Evolutionary conservation across 1,140 invertebrate genomes (phyloP), one percentile per base, ranked within the genome.

Genomic region (Ectropis grisescens): DNA sequence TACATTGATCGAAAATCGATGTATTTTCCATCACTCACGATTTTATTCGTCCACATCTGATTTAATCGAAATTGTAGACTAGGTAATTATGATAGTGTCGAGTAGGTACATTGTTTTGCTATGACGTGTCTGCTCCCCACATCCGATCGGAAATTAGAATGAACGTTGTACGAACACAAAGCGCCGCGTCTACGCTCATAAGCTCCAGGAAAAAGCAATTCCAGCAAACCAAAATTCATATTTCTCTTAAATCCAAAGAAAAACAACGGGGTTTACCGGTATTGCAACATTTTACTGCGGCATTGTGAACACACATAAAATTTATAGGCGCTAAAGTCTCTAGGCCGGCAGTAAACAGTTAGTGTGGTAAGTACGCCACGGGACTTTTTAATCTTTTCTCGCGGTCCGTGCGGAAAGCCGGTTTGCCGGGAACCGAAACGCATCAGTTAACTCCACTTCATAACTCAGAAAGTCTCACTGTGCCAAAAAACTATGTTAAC

Each of bases 291-390:
- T 78, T 71, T 74, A 70, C 58, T 47, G 56, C 47, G 41, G 47
- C 53, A 58, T 66, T 71, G 61, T 61, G 57, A 64, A 58, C 58
- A 68, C 51, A 59, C 65, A 60, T 71, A 66, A 72, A 74, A 65
- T 74, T 74, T 71, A 78, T 71, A 61, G 62, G 56, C 59, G 51
- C 58, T 74, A 70, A 71, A 58, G 56, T 65, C 61, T 60, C 51
- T 55, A 55, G 51, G 52, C 49, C 32, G 42, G 57, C 58, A 60
- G 62, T 74, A 74, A 78, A 78, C 64, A 59, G 65, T 65, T 65
- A 62, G 58, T 40, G 42, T 43, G 53, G 44, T 47, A 42, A 55
- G 42, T 55, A 42, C 44, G 60, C 42, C 38, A 35, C 45, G 58
- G 48, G 41, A 55, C 41, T 39, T 48, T 69, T 65, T 58, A 61